A percentile compares a stretch with the other conserved stretches of the same genome.
Conservation (phyloP, 2,113 vertebrate species). For the Salvator merianae region DNA sequence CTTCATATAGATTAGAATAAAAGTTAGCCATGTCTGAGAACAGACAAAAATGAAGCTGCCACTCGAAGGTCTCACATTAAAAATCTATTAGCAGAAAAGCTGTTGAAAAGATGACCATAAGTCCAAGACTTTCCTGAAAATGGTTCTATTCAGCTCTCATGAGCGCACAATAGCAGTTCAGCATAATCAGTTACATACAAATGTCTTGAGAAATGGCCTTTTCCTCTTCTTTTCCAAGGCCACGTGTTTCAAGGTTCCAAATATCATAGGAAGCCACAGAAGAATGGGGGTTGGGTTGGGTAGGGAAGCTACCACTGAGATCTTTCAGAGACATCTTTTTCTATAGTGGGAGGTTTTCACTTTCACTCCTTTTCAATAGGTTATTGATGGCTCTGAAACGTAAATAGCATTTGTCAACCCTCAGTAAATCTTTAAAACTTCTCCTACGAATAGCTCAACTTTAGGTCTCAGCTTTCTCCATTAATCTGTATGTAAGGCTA, state of each 20-base stretch:
- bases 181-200: conserved; percentile 66
- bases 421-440: conserved; percentile 79
- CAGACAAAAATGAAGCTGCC: conserved; percentile 39
- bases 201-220: conserved; percentile 47
- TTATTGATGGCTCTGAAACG: conserved; percentile 78
- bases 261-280: conserved; percentile 60
- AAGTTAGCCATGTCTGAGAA: conserved; percentile 39
- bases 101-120: conserved; percentile 57
- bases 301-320: conserved; percentile 58
- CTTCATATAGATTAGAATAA: not conserved
- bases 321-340: conserved; percentile 66
- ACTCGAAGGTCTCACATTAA: conserved; percentile 66
- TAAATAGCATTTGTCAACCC: conserved; percentile 81
- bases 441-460: conserved; percentile 75
- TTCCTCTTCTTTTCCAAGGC: conserved; percentile 63
- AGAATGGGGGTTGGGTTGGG: conserved; percentile 41
- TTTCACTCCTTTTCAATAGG: conserved; percentile 74
- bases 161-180: conserved; percentile 72
- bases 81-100: conserved; percentile 67
- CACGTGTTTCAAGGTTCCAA: conserved; percentile 67
- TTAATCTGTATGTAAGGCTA: conserved; percentile 74
- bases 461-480: conserved; percentile 72
- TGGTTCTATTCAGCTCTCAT: conserved; percentile 67
- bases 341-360: conserved; percentile 71
- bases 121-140: conserved; percentile 66